These are phyloP conservation scores for Maniola hyperantus DNA, from an alignment of 2,888 invertebrate genomes.

Conservation along the genomic window DNA sequence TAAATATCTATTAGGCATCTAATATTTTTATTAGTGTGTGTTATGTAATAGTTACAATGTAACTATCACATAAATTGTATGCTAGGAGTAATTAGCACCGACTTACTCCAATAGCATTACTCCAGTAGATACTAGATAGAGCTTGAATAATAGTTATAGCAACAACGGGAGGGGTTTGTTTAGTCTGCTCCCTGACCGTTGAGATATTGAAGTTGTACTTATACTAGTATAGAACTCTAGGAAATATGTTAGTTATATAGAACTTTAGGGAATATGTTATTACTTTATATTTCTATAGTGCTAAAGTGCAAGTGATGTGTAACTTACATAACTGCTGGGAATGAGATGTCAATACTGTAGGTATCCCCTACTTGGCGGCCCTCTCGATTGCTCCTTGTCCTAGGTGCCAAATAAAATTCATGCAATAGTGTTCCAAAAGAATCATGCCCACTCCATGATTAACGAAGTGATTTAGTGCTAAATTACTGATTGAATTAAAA, in stretches of 20 bases:
- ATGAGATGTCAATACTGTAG: constrained; percentile 95
- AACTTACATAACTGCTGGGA: constrained; percentile 95
- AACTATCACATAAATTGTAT: too few species aligned
- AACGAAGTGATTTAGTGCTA: constrained; percentile 30
- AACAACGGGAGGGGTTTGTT: neutral
- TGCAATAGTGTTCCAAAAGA: constrained; percentile 72
- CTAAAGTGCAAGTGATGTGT: constrained; percentile 59
- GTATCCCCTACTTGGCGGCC: constrained; percentile 94
- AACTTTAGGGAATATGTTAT: neutral
- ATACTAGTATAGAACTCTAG: neutral
- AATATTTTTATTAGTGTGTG: too few species aligned
- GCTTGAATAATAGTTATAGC: too few species aligned
- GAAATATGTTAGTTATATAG: neutral
- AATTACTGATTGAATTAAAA: neutral
- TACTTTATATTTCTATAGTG: constrained; percentile 41
- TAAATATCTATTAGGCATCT: too few species aligned
- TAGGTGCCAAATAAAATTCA: constrained; percentile 83
- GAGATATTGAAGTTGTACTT: too few species aligned
- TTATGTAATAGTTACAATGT: too few species aligned
- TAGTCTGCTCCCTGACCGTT: neutral
- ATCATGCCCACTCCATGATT: constrained; percentile 55
- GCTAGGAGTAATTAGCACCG: too few species aligned
- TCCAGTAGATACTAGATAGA: too few species aligned
- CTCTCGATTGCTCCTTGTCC: constrained; percentile 87
- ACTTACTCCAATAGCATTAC: too few species aligned